Base-by-base conservation (phyloP, 1,140 invertebrate genomes). In the Zeugodacus cucurbitae region DNA sequence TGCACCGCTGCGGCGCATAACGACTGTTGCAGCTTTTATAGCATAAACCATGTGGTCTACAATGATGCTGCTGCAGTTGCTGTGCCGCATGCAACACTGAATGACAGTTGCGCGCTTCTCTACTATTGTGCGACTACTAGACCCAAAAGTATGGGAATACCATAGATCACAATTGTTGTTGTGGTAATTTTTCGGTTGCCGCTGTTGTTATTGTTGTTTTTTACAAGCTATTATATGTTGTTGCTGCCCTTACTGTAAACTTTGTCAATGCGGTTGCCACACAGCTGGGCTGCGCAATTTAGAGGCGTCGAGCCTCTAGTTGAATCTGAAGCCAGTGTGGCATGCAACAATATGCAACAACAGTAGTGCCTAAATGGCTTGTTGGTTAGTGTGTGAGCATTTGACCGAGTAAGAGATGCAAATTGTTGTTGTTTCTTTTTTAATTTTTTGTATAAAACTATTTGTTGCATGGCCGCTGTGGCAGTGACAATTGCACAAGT, bases 221-320 rank as follows among this genome's bases (percentile, higher is more conserved):
- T 34, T 41, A 37, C 34, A 74, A 20, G 17, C 67, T 20, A 74
- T 37, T 26, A 67, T 34, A 74, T 37, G 67, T 74, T 74, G 67
- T 74, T 74, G 67, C 20, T 74, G 67, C 34, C 34, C 20, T n/a
- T 74, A 74, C n/a, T 74, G 34, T 34, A 74, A 74, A 74, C 20
- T 74, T 74, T 74, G 34, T 74, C 67, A 74, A 74, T 74, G 67
- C 67, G 67, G 67, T 74, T 74, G 67, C 5, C 20, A 20, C 67
- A 74, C 29, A 37, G 67, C 67, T 34, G 67, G 22, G 67, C 32
- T 41, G 34, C 17, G 5, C 17, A 74, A 34, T 41, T 37, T 14
- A 74, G 67, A 14, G 32, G 34, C 67, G 67, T 74, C 67, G 67
- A 37, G 34, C 32, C 34, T 32, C 3, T 20, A n/a, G 67, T 4